Evolutionary conservation across 2,113 vertebrate species (phyloP).

Genomic region (Hemicordylus capensis): DNA sequence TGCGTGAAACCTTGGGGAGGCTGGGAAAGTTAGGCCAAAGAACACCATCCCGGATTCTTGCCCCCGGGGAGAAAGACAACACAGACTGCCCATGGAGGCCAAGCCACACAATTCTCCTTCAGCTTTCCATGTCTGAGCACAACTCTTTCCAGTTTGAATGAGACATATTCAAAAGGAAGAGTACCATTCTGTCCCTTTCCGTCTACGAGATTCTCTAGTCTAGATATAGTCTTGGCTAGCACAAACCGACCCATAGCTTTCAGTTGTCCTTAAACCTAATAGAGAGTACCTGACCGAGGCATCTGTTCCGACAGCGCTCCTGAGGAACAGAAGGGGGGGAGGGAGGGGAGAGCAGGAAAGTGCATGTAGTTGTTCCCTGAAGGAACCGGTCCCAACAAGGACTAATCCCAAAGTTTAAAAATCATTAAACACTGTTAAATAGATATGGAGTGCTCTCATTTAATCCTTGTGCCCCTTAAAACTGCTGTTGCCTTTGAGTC

Average conservation of each 20-base stretch:
- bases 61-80: not conserved
- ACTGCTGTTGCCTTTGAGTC: not conserved
- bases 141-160: too few species aligned
- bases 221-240: too few species aligned
- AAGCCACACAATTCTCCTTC: not conserved
- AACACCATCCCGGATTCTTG: too few species aligned
- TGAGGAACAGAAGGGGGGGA: not conserved
- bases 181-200: too few species aligned
- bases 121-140: too few species aligned
- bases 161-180: not conserved
- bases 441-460: not conserved
- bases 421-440: not conserved
- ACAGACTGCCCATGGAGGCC: not conserved
- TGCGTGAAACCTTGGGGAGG: too few species aligned
- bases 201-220: too few species aligned
- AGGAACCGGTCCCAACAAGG: not conserved
- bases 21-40: too few species aligned
- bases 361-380: not conserved
- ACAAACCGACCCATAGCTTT: not conserved
- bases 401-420: too few species aligned
- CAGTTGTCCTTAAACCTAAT: too few species aligned
- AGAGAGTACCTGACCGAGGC: not conserved
- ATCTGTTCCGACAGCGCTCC: not conserved
- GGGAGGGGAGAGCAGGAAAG: too few species aligned
- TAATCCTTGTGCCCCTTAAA: not conserved